Conservation (phyloP, 1,140 invertebrate species). For the Drosophila miranda region DNA sequence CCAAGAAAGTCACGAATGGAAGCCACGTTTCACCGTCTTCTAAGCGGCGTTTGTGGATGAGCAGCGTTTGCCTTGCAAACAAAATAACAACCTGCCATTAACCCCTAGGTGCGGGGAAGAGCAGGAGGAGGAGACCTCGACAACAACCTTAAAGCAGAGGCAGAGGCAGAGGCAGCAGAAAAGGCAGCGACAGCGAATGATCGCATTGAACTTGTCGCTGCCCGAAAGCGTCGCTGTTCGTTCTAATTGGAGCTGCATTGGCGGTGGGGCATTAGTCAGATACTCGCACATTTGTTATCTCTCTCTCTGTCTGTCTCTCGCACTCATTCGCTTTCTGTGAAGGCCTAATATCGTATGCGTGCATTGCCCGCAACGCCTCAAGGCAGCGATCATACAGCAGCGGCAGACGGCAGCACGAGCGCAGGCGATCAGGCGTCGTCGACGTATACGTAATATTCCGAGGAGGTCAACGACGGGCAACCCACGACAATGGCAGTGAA, state of each 20-base stretch:
- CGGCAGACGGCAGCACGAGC: slow-evolving; percentile 7
- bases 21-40: too few relatives aligned
- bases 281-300: slow-evolving; percentile 32
- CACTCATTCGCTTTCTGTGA: slow-evolving; percentile 19
- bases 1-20: slow-evolving; percentile 19
- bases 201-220: slow-evolving; percentile 55
- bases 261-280: slow-evolving; percentile 18
- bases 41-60: slow-evolving; percentile 4
- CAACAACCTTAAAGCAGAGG: slow-evolving; percentile 29
- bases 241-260: slow-evolving; percentile 71
- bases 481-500: slow-evolving; percentile 8
- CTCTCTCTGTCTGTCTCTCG: not conserved
- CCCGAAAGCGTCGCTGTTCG: slow-evolving; percentile 36
- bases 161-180: not conserved
- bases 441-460: slow-evolving; percentile 42
- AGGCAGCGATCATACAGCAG: slow-evolving; percentile 6
- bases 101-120: slow-evolving; percentile 27
- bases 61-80: slow-evolving; percentile 12
- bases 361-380: slow-evolving; percentile 52
- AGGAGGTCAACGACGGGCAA: slow-evolving; percentile 38
- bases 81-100: slow-evolving; percentile 39
- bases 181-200: slow-evolving; percentile 30
- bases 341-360: slow-evolving; percentile 61
- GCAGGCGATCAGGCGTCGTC: slow-evolving; percentile 4
- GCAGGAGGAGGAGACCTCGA: slow-evolving; percentile 26